Conservation (phyloP, 2,797 vertebrate genomes). For the Sphaeramia orbicularis region DNA sequence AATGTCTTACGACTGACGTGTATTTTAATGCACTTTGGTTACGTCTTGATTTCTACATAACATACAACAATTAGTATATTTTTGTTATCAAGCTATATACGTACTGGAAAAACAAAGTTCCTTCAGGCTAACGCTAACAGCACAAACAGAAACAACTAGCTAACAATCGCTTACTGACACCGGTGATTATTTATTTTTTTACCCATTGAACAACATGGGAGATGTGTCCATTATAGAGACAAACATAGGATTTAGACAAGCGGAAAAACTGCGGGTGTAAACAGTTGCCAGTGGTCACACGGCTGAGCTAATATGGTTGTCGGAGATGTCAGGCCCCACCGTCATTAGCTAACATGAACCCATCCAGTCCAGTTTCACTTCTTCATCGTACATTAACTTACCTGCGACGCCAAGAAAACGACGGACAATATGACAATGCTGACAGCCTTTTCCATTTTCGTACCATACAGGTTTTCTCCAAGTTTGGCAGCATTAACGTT, state of each 20-base stretch:
- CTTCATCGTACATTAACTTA: conserved; percentile 43
- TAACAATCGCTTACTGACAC: neutral
- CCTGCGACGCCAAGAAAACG: conserved; percentile 59
- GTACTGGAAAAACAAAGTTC: no score
- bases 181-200: neutral
- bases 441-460: conserved; percentile 58
- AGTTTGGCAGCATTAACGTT: neutral
- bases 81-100: no score
- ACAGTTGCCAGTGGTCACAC: neutral
- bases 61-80: no score
- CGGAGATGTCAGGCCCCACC: conserved; percentile 3
- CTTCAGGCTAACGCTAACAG: neutral
- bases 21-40: no score
- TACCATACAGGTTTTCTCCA: conserved; percentile 10
- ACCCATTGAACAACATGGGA: neutral
- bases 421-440: conserved; percentile 49
- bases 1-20: no score
- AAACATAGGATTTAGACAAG: accelerated
- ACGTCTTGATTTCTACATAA: no score
- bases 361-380: neutral
- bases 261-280: no score
- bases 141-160: neutral
- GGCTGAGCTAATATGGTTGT: neutral
- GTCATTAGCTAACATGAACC: neutral
- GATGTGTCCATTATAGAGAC: accelerated